Base-by-base conservation (phyloP, 2,888 invertebrate genomes). In the Helobdella robusta region DNA sequence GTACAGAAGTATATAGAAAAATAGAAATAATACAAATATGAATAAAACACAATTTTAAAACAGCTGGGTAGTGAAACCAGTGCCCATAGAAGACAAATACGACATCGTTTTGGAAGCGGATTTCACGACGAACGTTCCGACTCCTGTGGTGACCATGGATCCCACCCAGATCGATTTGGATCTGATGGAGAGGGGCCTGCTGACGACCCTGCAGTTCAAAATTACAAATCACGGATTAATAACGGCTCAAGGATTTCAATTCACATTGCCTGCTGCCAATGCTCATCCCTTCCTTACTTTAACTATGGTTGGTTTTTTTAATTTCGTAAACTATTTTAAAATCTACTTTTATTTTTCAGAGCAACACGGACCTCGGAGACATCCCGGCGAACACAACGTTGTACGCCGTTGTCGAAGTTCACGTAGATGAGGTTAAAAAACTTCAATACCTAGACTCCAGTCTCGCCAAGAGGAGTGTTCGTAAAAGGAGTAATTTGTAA, bases 201-300 rank as follows among this genome's bases (percentile, higher is more conserved):
- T 66, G 30, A 34, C 64, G 11, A 28, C 58, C 40, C 48, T 68
- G 18, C 68, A 67, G 15, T 65, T 68, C 40, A 64, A 64, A 56
- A 59, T 69, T 11, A 74, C 70, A n/a, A 74, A 74, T 59, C 71
- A 74, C 61, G 73, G 73, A 5, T 66, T 74, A 20, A 74, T 74
- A 18, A 61, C 71, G 30, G 73, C 73, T 23, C 69, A 73, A 40
- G 68, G 70, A 46, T 65, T 72, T 4, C 50, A 67, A 32, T 69
- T 73, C 46, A 35, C 46, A n/a, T 46, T 73, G 1, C 73, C 73
- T 25, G 28, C 36, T 1, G 46, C 44, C 23, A 34, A 50, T 32
- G 34, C 58, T 35, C 73, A 73, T 61, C 72, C 73, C 1, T 67
- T 65, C 28, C 64, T 73, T 30, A 66, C 58, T 15, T 72, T 73